Percentiles rank a stretch among this genome's conserved stretches.
These are phyloP conservation scores for Daphoenositta chrysoptera DNA, from an alignment of 2,113 vertebrate species.

Conservation along the genomic window DNA sequence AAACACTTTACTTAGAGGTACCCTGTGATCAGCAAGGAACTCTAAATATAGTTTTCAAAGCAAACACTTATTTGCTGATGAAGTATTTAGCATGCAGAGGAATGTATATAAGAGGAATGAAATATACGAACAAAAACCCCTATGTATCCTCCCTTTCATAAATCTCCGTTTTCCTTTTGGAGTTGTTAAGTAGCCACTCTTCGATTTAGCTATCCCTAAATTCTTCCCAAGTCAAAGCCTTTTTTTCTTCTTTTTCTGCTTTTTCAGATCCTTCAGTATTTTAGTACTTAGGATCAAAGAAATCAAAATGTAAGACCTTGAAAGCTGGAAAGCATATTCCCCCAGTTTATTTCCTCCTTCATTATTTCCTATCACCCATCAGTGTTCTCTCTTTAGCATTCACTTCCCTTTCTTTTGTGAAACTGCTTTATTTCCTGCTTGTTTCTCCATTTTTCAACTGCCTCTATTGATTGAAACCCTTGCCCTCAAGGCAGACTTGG, in stretches of 20 bases:
- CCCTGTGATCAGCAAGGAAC: background rate
- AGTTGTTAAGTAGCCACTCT: background rate
- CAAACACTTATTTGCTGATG: background rate
- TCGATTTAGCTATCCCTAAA: background rate
- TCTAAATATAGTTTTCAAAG: background rate
- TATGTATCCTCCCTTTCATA: background rate
- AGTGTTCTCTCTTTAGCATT: background rate
- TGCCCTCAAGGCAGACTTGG: slow-evolving; percentile 27
- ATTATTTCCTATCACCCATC: background rate
- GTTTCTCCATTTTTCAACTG: slow-evolving; percentile 5
- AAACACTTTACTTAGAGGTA: background rate
- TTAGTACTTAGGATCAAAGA: background rate
- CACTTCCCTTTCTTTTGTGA: background rate
- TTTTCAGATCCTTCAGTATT: background rate
- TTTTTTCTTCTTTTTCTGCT: background rate
- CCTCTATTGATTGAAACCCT: slow-evolving; percentile 21
- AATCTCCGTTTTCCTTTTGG: background rate
- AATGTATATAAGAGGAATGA: background rate
- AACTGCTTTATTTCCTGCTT: background rate
- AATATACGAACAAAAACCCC: background rate
- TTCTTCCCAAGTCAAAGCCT: background rate
- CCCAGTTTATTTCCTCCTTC: background rate
- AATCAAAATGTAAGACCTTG: background rate
- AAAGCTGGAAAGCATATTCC: background rate
- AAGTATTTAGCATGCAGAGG: background rate